Evolutionary conservation across 2,113 vertebrate genomes (phyloP).

Genomic region (Dasyurus viverrinus): DNA sequence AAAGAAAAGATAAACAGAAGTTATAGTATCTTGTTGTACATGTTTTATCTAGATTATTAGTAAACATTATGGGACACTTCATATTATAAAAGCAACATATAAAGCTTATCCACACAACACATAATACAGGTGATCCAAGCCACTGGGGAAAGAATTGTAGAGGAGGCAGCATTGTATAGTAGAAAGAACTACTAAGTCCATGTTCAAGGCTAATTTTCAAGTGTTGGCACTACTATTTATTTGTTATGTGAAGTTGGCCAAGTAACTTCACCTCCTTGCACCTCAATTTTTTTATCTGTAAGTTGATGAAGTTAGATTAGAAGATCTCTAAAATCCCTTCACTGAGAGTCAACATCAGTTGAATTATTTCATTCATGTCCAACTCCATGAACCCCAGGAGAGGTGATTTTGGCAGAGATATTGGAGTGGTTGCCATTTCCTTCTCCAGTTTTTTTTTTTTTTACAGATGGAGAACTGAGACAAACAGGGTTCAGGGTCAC

Average conservation of each 20-base stretch:
- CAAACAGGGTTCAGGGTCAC: neutral
- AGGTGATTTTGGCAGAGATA: neutral
- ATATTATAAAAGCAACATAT: neutral
- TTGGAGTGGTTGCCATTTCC: neutral
- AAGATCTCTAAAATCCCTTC: too few relatives aligned
- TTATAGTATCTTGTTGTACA: neutral
- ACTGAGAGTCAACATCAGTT: neutral
- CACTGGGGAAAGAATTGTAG: neutral
- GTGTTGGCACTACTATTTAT: neutral
- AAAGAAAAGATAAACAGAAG: neutral
- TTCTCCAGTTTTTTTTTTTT: neutral
- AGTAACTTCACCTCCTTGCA: neutral
- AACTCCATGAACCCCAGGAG: too few relatives aligned
- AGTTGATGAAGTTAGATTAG: too few relatives aligned
- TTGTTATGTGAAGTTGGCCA: neutral
- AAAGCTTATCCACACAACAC: neutral
- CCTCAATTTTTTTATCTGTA: too few relatives aligned
- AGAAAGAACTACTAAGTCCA: neutral
- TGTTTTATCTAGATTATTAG: neutral
- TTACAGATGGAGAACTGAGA: neutral
- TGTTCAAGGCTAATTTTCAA: neutral
- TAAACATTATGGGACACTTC: neutral
- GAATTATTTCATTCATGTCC: too few relatives aligned
- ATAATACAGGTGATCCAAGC: neutral
- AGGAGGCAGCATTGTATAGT: neutral